Base-by-base conservation (phyloP, 2,888 invertebrate species). In the Carcina quercana region DNA sequence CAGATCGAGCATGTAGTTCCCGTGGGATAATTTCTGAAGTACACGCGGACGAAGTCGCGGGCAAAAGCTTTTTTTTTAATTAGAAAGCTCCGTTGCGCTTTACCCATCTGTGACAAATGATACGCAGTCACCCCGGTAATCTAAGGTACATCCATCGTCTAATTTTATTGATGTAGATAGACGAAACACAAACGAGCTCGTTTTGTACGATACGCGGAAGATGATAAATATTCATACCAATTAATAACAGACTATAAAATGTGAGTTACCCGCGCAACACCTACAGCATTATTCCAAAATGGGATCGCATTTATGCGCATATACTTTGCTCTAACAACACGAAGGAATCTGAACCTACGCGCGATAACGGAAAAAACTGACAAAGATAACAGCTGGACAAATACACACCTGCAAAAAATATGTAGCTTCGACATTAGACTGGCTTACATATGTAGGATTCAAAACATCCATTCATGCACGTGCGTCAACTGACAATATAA, bases 181-280 rank as follows among this genome's bases (percentile, higher is more conserved):
- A n/a, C n/a, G n/a, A n/a, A n/a, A n/a, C n/a, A n/a, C n/a, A n/a
- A n/a, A n/a, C n/a, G n/a, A n/a, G n/a, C n/a, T n/a, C n/a, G n/a
- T n/a, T n/a, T n/a, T n/a, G n/a, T n/a, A n/a, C n/a, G 8, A 36
- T 48, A 48, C 52, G n/a, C n/a, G 48, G 54, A 53, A 57, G 52
- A 44, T 40, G 32, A 50, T 57, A 47, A 56, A 44, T 56, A 65
- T 65, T 62, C 42, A 53, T 47, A 59, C 50, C 53, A 45, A 51
- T 47, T 37, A 38, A 29, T 29, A 39, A 20, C 37, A 14, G 32
- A 35, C 42, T 51, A 40, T 43, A 38, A 47, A 50, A 48, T 45
- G 50, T 50, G 43, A 37, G 40, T 35, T 46, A 44, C 40, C 38
- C 40, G 43, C 35, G 32, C 50, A 64, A 62, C 57, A 66, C 64